A percentile compares a stretch with the other conserved stretches of the same genome.
Conservation (phyloP, 2,113 vertebrate species). For the Pyxicephalus adspersus region DNA sequence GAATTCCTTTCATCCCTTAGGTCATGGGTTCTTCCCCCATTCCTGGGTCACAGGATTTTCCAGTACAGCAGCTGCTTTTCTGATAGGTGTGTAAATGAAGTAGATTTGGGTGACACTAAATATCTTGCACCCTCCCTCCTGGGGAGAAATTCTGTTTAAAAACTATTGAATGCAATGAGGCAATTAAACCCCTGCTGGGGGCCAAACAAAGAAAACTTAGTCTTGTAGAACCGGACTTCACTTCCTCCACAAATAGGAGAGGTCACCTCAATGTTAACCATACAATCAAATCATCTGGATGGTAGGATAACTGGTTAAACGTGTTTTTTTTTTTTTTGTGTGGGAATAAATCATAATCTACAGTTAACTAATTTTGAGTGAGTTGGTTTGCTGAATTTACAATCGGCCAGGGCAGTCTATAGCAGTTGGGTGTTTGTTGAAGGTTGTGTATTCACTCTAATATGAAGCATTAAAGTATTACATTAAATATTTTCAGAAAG, state of each 20-base stretch:
- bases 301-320: neutral
- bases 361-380: neutral
- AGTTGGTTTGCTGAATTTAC: no score
- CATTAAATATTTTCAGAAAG: no score
- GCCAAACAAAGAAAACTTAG: slow-evolving; percentile 1
- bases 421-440: no score
- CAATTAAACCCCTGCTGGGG: slow-evolving; percentile 20
- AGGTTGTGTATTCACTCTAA: no score
- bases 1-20: slow-evolving; percentile 36
- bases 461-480: no score
- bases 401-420: no score
- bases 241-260: slow-evolving; percentile 17
- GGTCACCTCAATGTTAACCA: slow-evolving; percentile 18
- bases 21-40: slow-evolving; percentile 26
- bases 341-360: neutral
- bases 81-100: slow-evolving; percentile 47
- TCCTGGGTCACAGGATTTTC: neutral
- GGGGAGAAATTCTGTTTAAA: slow-evolving; percentile 4
- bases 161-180: slow-evolving; percentile 16
- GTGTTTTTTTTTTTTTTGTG: neutral
- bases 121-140: neutral
- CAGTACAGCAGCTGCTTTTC: neutral
- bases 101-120: neutral
- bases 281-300: neutral
- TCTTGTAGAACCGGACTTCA: neutral